Percentiles rank a stretch among this genome's conserved stretches.
Conservation (phyloP, 2,888 invertebrate species). For the Orthosia incerta region DNA sequence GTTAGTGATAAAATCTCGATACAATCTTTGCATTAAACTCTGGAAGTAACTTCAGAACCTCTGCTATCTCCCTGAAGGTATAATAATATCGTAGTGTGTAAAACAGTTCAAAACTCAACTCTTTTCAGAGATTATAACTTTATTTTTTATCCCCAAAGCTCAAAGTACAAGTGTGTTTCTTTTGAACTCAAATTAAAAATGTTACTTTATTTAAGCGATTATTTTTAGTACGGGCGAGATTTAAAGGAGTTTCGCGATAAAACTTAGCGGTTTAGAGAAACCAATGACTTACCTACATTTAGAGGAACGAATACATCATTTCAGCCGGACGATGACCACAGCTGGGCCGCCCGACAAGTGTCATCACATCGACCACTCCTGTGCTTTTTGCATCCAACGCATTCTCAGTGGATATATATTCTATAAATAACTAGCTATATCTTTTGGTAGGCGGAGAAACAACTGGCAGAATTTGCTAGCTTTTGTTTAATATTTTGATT, state of each 20-base stretch:
- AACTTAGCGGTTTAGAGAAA: background rate
- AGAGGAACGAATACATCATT: too few species aligned
- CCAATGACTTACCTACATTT: background rate
- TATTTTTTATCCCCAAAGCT: conserved; percentile 31
- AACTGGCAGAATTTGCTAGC: too few species aligned
- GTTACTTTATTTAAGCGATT: conserved; percentile 19
- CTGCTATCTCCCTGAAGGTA: background rate
- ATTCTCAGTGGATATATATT: too few species aligned
- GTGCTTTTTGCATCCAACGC: too few species aligned
- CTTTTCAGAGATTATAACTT: conserved; percentile 52
- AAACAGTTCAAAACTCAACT: conserved; percentile 40
- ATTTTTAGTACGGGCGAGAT: background rate
- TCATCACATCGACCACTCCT: too few species aligned
- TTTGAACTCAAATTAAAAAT: conserved; percentile 53
- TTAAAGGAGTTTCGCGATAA: background rate
- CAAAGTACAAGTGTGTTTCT: conserved; percentile 45
- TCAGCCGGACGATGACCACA: too few species aligned
- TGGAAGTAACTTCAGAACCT: background rate
- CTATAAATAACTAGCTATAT: too few species aligned
- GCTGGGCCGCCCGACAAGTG: too few species aligned
- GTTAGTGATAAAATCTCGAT: background rate
- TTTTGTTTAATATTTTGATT: too few species aligned
- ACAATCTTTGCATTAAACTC: background rate
- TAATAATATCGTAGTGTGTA: conserved; percentile 28
- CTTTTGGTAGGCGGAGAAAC: too few species aligned